phyloP scores from a whole-genome alignment of 2,888 invertebrate genomes.

The Phyto melanocephala region DNA sequence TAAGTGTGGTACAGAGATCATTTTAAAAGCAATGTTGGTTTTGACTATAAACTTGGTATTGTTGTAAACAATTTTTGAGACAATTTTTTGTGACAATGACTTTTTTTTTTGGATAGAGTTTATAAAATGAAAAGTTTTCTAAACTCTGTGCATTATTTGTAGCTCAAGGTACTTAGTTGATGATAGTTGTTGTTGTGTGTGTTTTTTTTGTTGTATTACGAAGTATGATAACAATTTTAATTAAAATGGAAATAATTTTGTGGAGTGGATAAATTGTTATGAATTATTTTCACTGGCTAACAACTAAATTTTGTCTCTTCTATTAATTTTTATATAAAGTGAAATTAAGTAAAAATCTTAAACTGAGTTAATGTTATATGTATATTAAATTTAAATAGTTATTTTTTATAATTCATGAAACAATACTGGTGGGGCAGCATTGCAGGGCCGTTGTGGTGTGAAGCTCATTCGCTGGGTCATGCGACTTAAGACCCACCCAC shows the following conservation, averaged over 20 bases:
- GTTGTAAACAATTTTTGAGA: slow-evolving; percentile 38
- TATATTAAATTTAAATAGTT: no score
- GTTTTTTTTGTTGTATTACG: background rate
- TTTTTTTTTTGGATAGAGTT: slow-evolving; percentile 11
- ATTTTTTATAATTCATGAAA: no score
- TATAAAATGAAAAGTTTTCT: slow-evolving; percentile 24
- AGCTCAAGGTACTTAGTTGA: slow-evolving; percentile 9
- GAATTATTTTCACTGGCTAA: no score
- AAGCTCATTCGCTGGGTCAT: no score
- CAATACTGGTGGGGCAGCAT: no score
- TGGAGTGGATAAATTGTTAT: no score
- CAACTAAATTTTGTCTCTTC: no score
- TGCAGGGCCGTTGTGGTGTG: no score
- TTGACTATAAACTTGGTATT: background rate
- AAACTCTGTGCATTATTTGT: background rate
- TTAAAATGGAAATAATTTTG: slow-evolving; percentile 25
- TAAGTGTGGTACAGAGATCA: background rate
- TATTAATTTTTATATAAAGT: no score
- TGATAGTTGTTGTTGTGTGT: background rate
- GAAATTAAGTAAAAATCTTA: no score
- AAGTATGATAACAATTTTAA: slow-evolving; percentile 17
- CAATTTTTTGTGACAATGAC: slow-evolving; percentile 50
- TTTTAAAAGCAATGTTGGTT: background rate
- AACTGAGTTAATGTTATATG: no score
- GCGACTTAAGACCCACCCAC: no score